Conservation (phyloP, 1,140 invertebrate species). For the Radopholus similis region DNA sequence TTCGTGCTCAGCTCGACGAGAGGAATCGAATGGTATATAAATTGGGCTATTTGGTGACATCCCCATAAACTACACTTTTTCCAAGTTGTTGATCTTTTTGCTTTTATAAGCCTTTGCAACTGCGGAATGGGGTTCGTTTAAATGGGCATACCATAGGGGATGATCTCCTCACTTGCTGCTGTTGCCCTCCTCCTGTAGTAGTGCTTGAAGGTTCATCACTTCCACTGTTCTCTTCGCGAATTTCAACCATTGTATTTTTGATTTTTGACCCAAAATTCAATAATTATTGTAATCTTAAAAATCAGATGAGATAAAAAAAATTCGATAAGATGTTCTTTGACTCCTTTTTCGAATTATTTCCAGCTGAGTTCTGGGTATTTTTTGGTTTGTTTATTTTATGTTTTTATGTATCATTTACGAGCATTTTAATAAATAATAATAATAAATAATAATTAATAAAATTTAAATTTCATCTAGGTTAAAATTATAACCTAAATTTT, state of each 20-base stretch:
- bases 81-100: too few species aligned
- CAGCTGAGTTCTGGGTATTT: background rate
- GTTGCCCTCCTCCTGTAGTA: slow-evolving; percentile 8
- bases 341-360: background rate
- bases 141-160: background rate
- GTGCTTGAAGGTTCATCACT: background rate
- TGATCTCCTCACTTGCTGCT: background rate
- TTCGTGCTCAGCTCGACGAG: too few species aligned
- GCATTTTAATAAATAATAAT: too few species aligned
- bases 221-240: slow-evolving; percentile 32
- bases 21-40: too few species aligned
- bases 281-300: background rate
- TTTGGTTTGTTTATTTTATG: background rate
- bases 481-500: too few species aligned
- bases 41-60: too few species aligned
- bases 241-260: slow-evolving; percentile 33
- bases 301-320: background rate
- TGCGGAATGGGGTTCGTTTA: background rate
- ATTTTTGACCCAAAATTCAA: background rate
- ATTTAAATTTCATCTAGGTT: background rate
- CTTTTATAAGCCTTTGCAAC: too few species aligned
- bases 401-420: background rate
- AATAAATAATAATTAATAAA: background rate
- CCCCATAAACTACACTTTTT: too few species aligned
- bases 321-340: too few species aligned